A percentile compares a stretch with the other conserved stretches of the same genome.
These are phyloP conservation scores for Clamator glandarius DNA, from an alignment of 2,797 vertebrate genomes.

Conservation along the genomic window DNA sequence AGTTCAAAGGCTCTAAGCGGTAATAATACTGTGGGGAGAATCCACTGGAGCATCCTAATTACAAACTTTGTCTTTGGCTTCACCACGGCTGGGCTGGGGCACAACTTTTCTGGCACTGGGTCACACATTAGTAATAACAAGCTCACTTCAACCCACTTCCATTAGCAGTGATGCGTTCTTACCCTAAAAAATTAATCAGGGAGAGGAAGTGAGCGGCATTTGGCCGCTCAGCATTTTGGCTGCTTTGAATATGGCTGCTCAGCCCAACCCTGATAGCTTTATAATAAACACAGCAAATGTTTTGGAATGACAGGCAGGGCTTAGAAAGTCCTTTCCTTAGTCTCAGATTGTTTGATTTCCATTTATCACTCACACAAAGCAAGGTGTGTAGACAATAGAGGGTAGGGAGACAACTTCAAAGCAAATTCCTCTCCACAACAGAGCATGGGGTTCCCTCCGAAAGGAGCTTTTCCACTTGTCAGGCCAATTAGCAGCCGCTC, in stretches of 20 bases:
- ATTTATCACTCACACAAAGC: not conserved
- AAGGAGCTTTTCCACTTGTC: slow-evolving; percentile 45
- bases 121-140: not conserved
- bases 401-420: slow-evolving; percentile 24
- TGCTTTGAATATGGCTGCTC: not conserved
- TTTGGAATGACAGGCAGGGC: not conserved
- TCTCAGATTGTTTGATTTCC: slow-evolving; percentile 13
- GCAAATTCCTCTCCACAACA: not conserved
- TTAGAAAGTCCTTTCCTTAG: not conserved
- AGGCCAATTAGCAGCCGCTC: slow-evolving; percentile 20
- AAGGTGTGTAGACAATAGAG: slow-evolving; percentile 51
- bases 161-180: not conserved
- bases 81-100: not conserved
- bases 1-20: not conserved
- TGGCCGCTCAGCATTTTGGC: not conserved
- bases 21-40: not conserved
- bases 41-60: not conserved
- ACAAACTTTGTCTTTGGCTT: not conserved
- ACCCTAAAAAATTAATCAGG: not conserved
- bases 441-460: not conserved
- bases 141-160: not conserved
- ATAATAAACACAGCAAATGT: not conserved
- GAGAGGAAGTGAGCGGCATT: not conserved
- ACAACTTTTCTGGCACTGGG: not conserved
- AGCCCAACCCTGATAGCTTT: not conserved